phyloP scores from a whole-genome alignment of 2,888 invertebrate species.

The Artemia sinica region DNA sequence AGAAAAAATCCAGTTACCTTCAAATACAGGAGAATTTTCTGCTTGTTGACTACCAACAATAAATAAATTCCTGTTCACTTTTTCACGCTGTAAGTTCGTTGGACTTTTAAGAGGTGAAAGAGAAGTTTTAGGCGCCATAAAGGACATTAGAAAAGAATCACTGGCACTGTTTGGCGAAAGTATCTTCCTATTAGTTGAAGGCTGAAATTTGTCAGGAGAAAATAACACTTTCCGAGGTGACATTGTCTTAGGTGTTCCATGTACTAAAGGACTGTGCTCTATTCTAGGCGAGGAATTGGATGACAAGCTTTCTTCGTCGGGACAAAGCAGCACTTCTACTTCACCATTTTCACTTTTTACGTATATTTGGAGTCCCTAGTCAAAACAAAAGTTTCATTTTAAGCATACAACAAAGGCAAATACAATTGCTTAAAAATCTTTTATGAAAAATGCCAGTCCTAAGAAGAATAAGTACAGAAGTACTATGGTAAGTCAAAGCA shows the following conservation, averaged over 20 bases:
- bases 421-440: not conserved
- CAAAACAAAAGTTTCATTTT: not conserved
- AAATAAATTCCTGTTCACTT: conserved; percentile 1
- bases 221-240: not conserved
- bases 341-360: conserved; percentile 75
- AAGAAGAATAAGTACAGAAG: conserved; percentile 11
- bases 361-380: conserved; percentile 48
- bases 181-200: not conserved
- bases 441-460: conserved; percentile 15
- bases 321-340: conserved; percentile 88
- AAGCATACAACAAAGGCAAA: not conserved
- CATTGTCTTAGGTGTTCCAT: not conserved
- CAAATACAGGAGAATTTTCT: too few relatives aligned
- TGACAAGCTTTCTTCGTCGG: conserved; percentile 46
- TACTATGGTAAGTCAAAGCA: not conserved
- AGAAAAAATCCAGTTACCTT: too few relatives aligned
- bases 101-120: not conserved
- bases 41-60: too few relatives aligned
- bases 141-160: conserved; percentile 5
- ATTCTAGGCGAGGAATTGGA: conserved; percentile 29
- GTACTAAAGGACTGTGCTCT: not conserved
- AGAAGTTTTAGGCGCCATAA: conserved; percentile 3
- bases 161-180: not conserved
- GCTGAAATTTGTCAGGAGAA: not conserved
- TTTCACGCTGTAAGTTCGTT: not conserved